Evolutionary conservation across 2,888 invertebrate genomes (phyloP).

Genomic region (Lycia hirtaria): DNA sequence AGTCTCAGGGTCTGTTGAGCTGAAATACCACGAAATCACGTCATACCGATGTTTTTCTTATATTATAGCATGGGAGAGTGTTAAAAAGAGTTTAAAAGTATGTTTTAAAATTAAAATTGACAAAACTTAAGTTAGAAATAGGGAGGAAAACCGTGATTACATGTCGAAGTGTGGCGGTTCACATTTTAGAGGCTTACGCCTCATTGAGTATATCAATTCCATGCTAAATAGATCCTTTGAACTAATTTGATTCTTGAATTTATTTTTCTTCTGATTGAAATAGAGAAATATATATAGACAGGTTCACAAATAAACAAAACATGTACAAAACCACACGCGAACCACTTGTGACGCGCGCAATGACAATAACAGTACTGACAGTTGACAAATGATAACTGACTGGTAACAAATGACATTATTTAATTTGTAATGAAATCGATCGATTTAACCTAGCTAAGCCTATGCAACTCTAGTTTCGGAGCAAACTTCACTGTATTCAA

Average conservation of each 20-base stretch:
- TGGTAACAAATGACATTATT: neutral
- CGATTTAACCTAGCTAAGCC: neutral
- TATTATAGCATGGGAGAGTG: neutral
- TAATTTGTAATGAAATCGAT: conserved; percentile 4
- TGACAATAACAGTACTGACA: no score
- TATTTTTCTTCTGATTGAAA: neutral
- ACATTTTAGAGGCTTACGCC: conserved; percentile 80
- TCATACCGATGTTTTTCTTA: neutral
- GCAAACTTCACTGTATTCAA: conserved; percentile 12
- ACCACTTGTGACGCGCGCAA: no score
- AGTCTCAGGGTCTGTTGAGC: conserved; percentile 66
- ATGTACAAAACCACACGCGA: no score
- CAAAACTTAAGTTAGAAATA: neutral
- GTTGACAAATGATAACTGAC: neutral
- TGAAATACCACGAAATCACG: no score
- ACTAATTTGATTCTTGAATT: neutral
- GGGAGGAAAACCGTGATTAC: conserved; percentile 48
- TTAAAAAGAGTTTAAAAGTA: neutral
- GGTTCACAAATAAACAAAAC: no score
- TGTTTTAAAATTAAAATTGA: neutral
- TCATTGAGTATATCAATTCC: conserved; percentile 84
- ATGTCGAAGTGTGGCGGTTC: conserved; percentile 80
- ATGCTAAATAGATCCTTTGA: conserved; percentile 50
- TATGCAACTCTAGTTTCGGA: conserved; percentile 2
- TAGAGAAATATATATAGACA: neutral